Conservation (phyloP, 2,888 invertebrate species). For the Aporophyla lueneburgensis region DNA sequence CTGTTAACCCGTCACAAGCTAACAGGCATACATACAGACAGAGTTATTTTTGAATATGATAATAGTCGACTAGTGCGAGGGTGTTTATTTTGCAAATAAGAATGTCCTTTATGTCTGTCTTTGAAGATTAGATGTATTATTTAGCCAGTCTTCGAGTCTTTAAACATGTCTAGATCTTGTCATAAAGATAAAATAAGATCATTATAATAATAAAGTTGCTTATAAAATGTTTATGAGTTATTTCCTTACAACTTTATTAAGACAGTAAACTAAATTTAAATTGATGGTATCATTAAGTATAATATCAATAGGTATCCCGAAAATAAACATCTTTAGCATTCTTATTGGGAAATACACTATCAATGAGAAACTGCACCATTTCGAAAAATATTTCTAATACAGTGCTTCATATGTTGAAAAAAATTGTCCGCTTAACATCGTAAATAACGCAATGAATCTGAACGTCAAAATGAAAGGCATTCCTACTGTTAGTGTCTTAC, state of each 20-base stretch:
- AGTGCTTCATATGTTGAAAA: too few relatives aligned
- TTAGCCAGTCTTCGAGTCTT: neutral
- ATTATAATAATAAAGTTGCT: constrained; percentile 16
- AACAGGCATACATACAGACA: neutral
- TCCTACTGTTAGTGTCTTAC: too few relatives aligned
- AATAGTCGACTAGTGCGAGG: neutral
- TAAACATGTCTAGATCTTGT: constrained; percentile 26
- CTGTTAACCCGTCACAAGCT: neutral
- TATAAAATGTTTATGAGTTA: constrained; percentile 7
- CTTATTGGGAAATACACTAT: too few relatives aligned
- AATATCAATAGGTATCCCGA: too few relatives aligned
- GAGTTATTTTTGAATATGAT: neutral
- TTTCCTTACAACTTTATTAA: constrained; percentile 13
- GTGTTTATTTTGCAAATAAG: neutral
- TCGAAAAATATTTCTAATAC: too few relatives aligned
- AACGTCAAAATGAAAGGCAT: too few relatives aligned
- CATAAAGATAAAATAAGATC: constrained; percentile 31
- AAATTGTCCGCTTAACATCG: too few relatives aligned
- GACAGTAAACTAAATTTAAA: neutral
- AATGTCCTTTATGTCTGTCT: constrained; percentile 4
- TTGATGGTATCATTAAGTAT: too few relatives aligned
- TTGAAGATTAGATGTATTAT: neutral
- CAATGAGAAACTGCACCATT: too few relatives aligned
- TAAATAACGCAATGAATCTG: too few relatives aligned
- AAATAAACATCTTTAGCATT: too few relatives aligned